Percentiles rank a stretch among this genome's conserved stretches.
These are phyloP conservation scores for Ditylenchus weischeri DNA, from an alignment of 2,888 invertebrate genomes.

Conservation along the genomic window DNA sequence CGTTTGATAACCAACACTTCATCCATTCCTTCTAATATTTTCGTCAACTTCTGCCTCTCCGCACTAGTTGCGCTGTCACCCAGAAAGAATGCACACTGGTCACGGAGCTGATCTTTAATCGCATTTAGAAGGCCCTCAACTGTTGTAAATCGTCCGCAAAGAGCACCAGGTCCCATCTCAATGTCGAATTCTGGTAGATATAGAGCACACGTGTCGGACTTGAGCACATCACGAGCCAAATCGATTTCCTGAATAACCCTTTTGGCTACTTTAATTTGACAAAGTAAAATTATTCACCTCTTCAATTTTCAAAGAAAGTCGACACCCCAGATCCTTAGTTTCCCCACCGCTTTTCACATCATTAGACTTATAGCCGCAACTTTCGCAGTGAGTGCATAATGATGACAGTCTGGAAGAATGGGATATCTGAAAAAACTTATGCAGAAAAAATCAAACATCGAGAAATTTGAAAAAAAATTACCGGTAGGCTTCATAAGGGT, in stretches of 20 bases:
- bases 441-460: neutral
- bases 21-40: conserved; percentile 42
- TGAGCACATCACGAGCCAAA: conserved; percentile 86
- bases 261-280: neutral
- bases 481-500: conserved; percentile 80
- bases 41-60: conserved; percentile 32
- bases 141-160: conserved; percentile 90
- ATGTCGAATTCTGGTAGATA: conserved; percentile 74
- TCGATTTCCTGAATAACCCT: conserved; percentile 67
- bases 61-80: conserved; percentile 49
- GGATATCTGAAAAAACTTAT: conserved; percentile 69
- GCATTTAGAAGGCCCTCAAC: conserved; percentile 82
- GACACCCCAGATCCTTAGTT: conserved; percentile 48
- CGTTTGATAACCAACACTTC: conserved; percentile 41
- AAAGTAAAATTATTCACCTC: conserved; percentile 32
- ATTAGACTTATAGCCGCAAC: conserved; percentile 84
- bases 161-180: conserved; percentile 73
- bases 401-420: conserved; percentile 93
- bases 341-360: conserved; percentile 69
- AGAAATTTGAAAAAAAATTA: conserved; percentile 15
- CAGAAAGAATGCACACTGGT: conserved; percentile 53
- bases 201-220: conserved; percentile 80
- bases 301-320: conserved; percentile 40
- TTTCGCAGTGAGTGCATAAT: conserved; percentile 90
- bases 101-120: conserved; percentile 64